Evolutionary conservation across 2,797 vertebrate genomes (phyloP).

Genomic region (Fundulus diaphanus): DNA sequence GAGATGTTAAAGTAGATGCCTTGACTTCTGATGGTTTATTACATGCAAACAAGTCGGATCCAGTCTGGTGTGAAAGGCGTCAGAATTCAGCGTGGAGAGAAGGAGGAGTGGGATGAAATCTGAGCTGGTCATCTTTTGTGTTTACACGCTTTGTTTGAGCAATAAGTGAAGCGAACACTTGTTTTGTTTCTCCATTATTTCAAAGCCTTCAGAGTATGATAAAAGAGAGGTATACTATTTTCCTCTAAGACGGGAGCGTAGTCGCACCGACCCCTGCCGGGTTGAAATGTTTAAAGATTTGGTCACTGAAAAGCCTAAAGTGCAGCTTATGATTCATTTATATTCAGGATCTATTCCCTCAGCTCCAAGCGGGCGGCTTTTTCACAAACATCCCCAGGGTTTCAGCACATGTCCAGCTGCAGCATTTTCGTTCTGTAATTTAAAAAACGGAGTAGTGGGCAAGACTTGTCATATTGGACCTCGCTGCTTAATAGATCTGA

Average conservation of each 20-base stretch:
- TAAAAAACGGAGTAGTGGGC: slow-evolving; percentile 35
- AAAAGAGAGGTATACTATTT: not conserved
- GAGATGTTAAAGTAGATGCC: no score
- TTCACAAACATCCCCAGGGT: slow-evolving; percentile 6
- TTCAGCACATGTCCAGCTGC: slow-evolving; percentile 22
- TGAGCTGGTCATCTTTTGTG: no score
- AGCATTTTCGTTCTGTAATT: slow-evolving; percentile 19
- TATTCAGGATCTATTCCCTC: slow-evolving; percentile 11
- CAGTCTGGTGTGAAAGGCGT: no score
- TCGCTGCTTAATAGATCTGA: slow-evolving; percentile 37
- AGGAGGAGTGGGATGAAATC: no score
- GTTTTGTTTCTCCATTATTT: not conserved
- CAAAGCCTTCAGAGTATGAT: not conserved
- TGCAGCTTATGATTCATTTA: slow-evolving; percentile 18
- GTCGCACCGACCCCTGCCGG: not conserved
- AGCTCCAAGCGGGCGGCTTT: slow-evolving; percentile 10
- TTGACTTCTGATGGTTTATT: no score
- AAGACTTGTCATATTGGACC: slow-evolving; percentile 29
- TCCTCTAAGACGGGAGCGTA: not conserved
- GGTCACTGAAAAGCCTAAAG: slow-evolving; percentile 12
- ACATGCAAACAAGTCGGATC: no score
- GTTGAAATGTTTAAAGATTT: slow-evolving; percentile 5
- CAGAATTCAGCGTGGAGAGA: no score
- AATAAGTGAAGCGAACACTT: not conserved
- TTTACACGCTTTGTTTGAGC: no score